Evolutionary conservation across 2,113 vertebrate genomes (phyloP).

Genomic region (Myrmophylax atrothorax): DNA sequence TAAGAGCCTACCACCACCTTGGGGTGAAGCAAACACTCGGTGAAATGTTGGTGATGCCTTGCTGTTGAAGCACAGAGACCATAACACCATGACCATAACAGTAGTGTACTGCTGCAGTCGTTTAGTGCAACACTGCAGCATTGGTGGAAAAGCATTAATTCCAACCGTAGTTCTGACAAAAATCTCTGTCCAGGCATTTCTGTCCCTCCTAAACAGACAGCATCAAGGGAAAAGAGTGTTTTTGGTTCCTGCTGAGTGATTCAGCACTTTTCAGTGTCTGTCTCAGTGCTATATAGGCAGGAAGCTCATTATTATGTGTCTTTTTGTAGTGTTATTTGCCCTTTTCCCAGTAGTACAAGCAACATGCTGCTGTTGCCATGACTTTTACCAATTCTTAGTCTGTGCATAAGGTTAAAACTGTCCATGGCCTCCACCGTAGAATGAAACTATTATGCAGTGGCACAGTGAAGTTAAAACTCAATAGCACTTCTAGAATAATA

Average conservation of each 20-base stretch:
- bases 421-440: neutral
- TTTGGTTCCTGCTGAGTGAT: neutral
- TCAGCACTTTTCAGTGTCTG: neutral
- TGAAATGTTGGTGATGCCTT: neutral
- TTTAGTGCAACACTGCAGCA: neutral
- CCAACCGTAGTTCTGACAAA: neutral
- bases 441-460: neutral
- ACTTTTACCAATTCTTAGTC: neutral
- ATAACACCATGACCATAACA: rapidly evolving
- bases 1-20: neutral
- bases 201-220: neutral
- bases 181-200: neutral
- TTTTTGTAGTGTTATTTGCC: neutral
- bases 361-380: neutral
- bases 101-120: rapidly evolving
- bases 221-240: neutral
- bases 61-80: neutral
- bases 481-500: neutral
- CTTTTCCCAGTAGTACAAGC: neutral
- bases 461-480: neutral
- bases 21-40: neutral
- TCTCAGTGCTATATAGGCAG: neutral
- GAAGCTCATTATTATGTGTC: neutral
- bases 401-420: neutral
- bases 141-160: neutral